Percentiles rank a stretch among this genome's conserved stretches.
Evolutionary conservation across 2,113 vertebrate species (phyloP).

Genomic region (Chinchilla lanigera): DNA sequence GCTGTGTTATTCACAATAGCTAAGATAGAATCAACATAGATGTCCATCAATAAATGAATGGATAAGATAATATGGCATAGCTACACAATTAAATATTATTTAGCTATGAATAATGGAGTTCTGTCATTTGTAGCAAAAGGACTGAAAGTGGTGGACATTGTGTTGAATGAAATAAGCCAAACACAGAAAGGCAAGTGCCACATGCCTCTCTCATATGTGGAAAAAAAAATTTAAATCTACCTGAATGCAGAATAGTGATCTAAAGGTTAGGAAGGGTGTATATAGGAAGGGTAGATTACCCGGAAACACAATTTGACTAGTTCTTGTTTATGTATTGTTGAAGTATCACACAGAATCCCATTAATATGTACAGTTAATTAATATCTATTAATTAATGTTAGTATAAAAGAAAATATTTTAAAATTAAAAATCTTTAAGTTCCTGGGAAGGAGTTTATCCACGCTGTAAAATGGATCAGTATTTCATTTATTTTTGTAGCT

Average conservation of each 20-base stretch:
- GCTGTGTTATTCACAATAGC: neutral
- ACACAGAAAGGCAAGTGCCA: neutral
- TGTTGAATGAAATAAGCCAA: neutral
- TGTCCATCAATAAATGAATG: neutral
- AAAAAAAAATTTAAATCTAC: neutral
- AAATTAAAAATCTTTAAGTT: neutral
- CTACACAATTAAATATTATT: neutral
- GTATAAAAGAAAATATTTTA: neutral
- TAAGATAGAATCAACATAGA: neutral
- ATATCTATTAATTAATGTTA: neutral
- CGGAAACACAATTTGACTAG: neutral
- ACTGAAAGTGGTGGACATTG: neutral
- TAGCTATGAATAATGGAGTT: neutral
- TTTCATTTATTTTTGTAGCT: neutral
- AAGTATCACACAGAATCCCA: neutral
- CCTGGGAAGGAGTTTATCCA: neutral
- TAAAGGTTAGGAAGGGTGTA: neutral
- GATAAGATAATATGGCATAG: neutral
- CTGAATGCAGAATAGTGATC: neutral
- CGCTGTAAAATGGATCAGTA: rapidly evolving
- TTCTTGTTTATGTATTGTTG: neutral
- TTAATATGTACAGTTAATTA: neutral
- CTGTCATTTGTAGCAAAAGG: neutral
- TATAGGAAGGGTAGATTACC: neutral
- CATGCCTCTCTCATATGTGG: neutral